phyloP scores from a whole-genome alignment of 1,140 invertebrate genomes.

The Monomorium pharaonis region DNA sequence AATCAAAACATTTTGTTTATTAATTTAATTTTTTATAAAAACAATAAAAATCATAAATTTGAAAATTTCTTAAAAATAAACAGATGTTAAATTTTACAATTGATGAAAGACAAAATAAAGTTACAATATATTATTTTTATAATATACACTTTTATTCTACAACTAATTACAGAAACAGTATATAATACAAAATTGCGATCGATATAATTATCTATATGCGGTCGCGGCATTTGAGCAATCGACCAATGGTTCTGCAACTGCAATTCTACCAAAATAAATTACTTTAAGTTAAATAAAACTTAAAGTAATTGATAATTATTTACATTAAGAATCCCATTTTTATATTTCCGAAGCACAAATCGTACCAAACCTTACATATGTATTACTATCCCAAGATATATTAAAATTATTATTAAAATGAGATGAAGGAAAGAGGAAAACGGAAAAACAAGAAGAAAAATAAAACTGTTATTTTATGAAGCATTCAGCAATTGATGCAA shows the following conservation, averaged over 20 bases:
- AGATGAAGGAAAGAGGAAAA: neutral
- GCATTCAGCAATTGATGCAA: neutral
- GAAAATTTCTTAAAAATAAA: neutral
- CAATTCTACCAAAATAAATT: neutral
- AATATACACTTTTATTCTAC: conserved; percentile 27
- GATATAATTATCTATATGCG: neutral
- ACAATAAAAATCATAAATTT: too few species aligned
- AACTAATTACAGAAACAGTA: conserved; percentile 24
- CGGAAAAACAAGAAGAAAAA: neutral
- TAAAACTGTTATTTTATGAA: neutral
- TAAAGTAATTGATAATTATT: conserved; percentile 20
- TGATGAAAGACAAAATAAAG: neutral
- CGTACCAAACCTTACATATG: neutral
- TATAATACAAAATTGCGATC: conserved; percentile 29
- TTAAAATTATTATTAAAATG: conserved; percentile 1
- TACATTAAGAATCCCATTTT: conserved; percentile 12
- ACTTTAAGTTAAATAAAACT: neutral
- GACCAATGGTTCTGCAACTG: neutral
- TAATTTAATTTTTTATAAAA: too few species aligned
- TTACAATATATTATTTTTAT: neutral
- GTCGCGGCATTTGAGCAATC: neutral
- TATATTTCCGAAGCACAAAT: neutral
- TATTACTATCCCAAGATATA: conserved; percentile 2
- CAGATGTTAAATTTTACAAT: neutral
- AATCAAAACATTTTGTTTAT: too few species aligned